Evolutionary conservation across 2,113 vertebrate species (phyloP).

Genomic region (Enhydra lutris): DNA sequence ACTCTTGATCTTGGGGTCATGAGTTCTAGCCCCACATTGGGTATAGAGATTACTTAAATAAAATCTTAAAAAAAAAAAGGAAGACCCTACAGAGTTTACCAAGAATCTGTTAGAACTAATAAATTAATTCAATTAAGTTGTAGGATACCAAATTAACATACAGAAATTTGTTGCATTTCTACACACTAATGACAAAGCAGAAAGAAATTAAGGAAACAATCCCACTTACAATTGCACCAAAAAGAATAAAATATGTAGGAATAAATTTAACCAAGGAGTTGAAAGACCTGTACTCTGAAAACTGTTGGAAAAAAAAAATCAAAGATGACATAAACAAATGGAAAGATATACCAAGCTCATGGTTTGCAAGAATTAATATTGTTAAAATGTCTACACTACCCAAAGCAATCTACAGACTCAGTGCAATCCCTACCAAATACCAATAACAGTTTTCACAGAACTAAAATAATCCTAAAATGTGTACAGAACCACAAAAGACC

Average conservation of each 20-base stretch:
- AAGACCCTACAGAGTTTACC: not conserved
- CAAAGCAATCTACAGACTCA: not conserved
- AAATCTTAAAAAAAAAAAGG: not conserved
- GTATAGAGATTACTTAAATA: not conserved
- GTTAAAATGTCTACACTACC: not conserved
- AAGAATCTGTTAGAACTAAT: not conserved
- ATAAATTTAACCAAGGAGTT: not conserved
- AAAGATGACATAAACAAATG: not conserved
- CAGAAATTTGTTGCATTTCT: not conserved
- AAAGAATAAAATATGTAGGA: not conserved
- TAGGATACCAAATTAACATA: not conserved
- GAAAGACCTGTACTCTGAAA: not conserved
- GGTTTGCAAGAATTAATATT: not conserved
- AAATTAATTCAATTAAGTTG: not conserved
- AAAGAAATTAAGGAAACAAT: not conserved
- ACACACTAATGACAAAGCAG: not conserved
- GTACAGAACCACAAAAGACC: not conserved
- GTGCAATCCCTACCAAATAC: not conserved
- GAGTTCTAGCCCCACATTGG: not conserved
- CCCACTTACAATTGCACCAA: not conserved
- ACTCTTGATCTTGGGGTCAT: not conserved
- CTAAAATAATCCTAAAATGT: not conserved
- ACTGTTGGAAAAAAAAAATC: not conserved
- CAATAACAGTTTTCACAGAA: not conserved
- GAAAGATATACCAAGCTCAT: not conserved